Evolutionary conservation across 2,113 vertebrate species (phyloP), one percentile per base, ranked within the genome.

Genomic region (Fukomys damarensis): DNA sequence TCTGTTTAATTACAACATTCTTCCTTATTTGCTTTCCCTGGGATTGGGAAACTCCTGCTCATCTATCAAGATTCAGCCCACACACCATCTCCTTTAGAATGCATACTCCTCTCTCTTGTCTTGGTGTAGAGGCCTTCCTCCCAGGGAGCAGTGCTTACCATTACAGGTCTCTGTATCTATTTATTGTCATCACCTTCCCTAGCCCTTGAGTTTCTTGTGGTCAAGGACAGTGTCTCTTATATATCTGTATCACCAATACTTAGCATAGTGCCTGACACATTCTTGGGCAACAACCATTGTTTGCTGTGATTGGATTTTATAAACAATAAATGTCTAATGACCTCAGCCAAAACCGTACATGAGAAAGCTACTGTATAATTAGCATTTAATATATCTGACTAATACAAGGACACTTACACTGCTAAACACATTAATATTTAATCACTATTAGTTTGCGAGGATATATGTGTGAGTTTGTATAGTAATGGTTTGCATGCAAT

Each of bases 351-450:
- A 93, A 81, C 59, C 28, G 22, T 43, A 77, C 20, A 38, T 5
- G 68, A 56, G 76, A 94, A 95, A 80, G 35, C 49, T 56, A 10
- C 61, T 14, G 1, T 32, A 80, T 43, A 87, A 93, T 92, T 87
- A 74, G n/a, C 61, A 68, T 63, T 84, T 79, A 86, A 92, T 61
- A 83, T 86, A 63, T 70, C 81, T 82, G 89, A 83, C 26, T 49
- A 86, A 46, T 66, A 65, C 14, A 8, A 14, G 58, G 12, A 52
- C 35, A 63, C 3, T 74, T 86, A 2, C 30, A 68, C 74, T 68
- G 63, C 38, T 74, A 86, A 93, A 68, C 3, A 59, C 46, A 89
- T 83, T 86, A 43, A 72, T 85, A 66, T 94, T 76, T 84, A 94
- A 84, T 92, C 92, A 49, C 28, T 56, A 8, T 12, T 41, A 83